Evolutionary conservation across 2,797 vertebrate genomes (phyloP), one percentile per base, ranked within the genome.

Genomic region (Calcarius lapponicus): DNA sequence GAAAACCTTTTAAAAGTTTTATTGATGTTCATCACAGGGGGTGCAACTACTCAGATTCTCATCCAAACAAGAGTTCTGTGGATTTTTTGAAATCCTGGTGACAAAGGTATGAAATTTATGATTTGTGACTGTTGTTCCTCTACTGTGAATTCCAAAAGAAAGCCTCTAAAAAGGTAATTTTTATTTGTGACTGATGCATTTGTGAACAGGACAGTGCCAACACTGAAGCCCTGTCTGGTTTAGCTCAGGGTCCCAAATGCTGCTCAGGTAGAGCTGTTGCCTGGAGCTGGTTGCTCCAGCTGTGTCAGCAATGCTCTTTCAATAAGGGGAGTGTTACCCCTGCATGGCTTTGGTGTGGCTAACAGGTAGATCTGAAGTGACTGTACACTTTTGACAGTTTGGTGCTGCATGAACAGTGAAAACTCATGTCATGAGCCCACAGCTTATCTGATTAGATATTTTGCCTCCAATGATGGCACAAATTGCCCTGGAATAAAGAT

Each of bases 61-160:
- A 91, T 91, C 86, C 92, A 93, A 95, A 94, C 56, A 90, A 95
- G 86, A 96, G 45, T 93, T 88, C 86, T 74, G 86, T 53, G 95
- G 94, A 66, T 86, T 90, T 94, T 94, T 93, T 95, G 65, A 95
- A 95, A 88, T 94, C 81, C 81, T 95, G 53, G 69, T 1, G 86
- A 93, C 88, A 97, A 94, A 93, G 71, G 69, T 89, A 56, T 78
- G 82, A 96, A 69, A 95, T 95, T 89, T 88, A 95, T 60, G 34
- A 88, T 91, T 94, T 86, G 88, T 8, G 60, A 94, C 82, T 82
- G 74, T 80, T 94, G 83, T 78, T 87, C 75, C 69, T 88, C 89
- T 32, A 17, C 47, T 85, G 84, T 57, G 60, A 93, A 54, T 76
- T 92, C 86, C 60, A 65, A 92, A 90, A 75, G 34, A 88, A 92